Evolutionary conservation across 2,797 vertebrate genomes (phyloP).

Genomic region (Propithecus deckenii): DNA sequence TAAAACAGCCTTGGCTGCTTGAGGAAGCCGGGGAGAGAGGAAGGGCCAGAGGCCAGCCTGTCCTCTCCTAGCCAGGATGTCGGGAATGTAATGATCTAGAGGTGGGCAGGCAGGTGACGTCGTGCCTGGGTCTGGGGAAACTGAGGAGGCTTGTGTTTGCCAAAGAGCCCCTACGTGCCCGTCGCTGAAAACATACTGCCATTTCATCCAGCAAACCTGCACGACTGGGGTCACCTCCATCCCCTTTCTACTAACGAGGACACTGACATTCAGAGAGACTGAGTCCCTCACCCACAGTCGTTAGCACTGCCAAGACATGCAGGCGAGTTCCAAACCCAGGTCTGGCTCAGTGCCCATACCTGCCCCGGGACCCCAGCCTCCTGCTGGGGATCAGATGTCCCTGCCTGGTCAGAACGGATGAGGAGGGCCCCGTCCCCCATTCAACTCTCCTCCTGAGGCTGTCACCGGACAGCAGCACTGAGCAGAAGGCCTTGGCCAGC

Average conservation of each 20-base stretch:
- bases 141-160: not conserved
- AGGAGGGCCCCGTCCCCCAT: too few relatives aligned
- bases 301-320: not conserved
- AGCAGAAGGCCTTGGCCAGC: not conserved
- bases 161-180: rapidly evolving
- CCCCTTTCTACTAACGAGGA: rapidly evolving
- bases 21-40: constrained; percentile 30
- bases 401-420: too few relatives aligned
- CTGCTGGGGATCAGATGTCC: not conserved
- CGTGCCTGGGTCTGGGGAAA: not conserved
- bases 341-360: not conserved
- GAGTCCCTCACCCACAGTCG: rapidly evolving
- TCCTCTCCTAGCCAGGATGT: not conserved
- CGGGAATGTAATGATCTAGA: not conserved
- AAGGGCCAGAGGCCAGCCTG: not conserved
- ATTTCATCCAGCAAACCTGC: not conserved
- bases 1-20: constrained; percentile 61
- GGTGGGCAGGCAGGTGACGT: rapidly evolving
- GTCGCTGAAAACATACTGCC: not conserved
- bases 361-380: rapidly evolving
- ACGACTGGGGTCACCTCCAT: rapidly evolving
- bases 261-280: not conserved
- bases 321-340: rapidly evolving
- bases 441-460: not conserved
- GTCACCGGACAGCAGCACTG: not conserved